Evolutionary conservation across 2,888 invertebrate genomes (phyloP).

Genomic region (Autographa gamma): DNA sequence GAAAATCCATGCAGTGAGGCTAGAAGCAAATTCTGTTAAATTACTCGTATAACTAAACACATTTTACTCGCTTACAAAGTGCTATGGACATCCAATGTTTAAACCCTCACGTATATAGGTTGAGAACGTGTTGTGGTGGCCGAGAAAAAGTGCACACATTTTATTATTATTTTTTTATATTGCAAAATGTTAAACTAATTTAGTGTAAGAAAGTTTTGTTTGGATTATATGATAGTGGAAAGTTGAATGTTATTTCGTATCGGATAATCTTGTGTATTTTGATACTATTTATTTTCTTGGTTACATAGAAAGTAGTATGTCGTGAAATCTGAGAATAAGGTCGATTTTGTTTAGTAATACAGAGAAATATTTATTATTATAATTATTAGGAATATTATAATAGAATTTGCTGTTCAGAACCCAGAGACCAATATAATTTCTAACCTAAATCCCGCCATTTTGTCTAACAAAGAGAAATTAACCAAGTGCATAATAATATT

Average conservation of each 20-base stretch:
- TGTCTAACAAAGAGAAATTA: neutral
- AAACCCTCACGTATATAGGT: constrained; percentile 46
- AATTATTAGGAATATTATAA: no score
- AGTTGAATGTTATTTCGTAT: neutral
- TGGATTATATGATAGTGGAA: neutral
- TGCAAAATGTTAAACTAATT: neutral
- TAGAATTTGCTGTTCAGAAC: no score
- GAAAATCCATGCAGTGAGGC: neutral
- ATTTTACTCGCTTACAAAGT: constrained; percentile 37
- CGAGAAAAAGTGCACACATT: constrained; percentile 33
- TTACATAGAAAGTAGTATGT: no score
- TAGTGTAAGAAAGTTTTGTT: constrained; percentile 6
- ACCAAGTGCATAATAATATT: neutral
- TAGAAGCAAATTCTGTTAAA: constrained; percentile 25
- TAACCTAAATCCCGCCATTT: neutral
- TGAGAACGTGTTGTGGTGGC: constrained; percentile 40
- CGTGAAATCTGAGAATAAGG: no score
- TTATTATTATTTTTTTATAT: neutral
- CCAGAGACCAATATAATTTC: no score
- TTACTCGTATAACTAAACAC: constrained; percentile 37
- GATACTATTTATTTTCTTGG: neutral
- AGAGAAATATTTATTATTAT: no score
- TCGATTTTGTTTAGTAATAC: no score
- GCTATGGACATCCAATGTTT: constrained; percentile 37
- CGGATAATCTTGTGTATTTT: neutral